Percentiles rank a stretch among this genome's conserved stretches.
Conservation (phyloP, 1,140 invertebrate species). For the Heliconius hewitsoni region DNA sequence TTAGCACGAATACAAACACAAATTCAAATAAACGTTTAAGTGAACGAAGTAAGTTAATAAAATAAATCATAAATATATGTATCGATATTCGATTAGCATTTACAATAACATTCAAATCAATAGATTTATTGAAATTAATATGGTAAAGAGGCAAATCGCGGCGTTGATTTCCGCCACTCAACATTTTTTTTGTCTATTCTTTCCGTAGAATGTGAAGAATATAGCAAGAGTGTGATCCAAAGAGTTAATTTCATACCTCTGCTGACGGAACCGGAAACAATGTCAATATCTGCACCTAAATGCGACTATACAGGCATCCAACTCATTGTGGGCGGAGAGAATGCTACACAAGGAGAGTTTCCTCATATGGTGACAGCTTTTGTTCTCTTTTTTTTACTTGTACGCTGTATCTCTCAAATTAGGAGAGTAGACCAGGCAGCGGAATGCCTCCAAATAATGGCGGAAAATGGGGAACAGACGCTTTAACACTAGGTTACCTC, state of each 20-base stretch:
- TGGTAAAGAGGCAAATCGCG: no score
- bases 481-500: no score
- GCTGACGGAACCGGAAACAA: slow-evolving; percentile 55
- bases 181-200: neutral
- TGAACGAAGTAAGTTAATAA: slow-evolving; percentile 53
- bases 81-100: no score
- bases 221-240: slow-evolving; percentile 56
- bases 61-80: no score
- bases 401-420: no score
- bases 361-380: slow-evolving; percentile 65
- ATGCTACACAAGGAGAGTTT: slow-evolving; percentile 63
- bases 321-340: slow-evolving; percentile 67
- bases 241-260: slow-evolving; percentile 57
- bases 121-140: no score
- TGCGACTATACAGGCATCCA: slow-evolving; percentile 64
- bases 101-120: no score
- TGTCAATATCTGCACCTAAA: slow-evolving; percentile 57
- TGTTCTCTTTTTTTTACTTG: no score
- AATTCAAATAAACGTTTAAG: slow-evolving; percentile 41
- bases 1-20: slow-evolving; percentile 18
- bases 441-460: no score
- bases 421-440: no score
- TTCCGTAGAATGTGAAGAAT: slow-evolving; percentile 66
- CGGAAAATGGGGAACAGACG: no score
- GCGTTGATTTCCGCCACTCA: no score